These are phyloP conservation scores for Leptinotarsa tumamoca DNA, from an alignment of 2,888 invertebrate genomes.

Conservation along the genomic window DNA sequence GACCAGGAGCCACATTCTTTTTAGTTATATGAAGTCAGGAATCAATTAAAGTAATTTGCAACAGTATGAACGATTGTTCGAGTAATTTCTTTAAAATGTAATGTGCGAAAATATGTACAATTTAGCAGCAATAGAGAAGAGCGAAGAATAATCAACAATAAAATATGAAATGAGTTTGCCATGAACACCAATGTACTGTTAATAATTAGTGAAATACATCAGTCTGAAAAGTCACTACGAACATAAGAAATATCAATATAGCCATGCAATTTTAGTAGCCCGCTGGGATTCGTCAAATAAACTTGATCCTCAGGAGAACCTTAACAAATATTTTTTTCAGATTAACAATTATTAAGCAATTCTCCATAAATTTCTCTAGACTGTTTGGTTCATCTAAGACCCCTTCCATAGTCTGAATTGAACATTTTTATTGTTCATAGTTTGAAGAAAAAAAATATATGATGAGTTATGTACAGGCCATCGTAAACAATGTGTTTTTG, in stretches of 20 bases:
- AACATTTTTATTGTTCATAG: not conserved
- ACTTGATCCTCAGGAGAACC: not conserved
- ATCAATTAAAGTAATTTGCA: too few relatives aligned
- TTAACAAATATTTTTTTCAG: not conserved
- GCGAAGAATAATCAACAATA: not conserved
- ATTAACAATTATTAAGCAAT: not conserved
- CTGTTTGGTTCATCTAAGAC: not conserved
- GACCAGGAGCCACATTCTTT: too few relatives aligned
- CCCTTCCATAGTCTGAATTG: not conserved
- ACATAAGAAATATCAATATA: slow-evolving; percentile 2
- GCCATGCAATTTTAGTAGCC: slow-evolving; percentile 21
- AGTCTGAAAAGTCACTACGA: not conserved
- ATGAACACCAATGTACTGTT: not conserved
- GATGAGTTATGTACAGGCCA: not conserved
- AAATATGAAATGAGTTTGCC: not conserved
- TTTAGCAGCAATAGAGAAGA: not conserved
- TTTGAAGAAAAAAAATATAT: not conserved
- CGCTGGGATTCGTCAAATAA: slow-evolving; percentile 18
- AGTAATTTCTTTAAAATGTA: not conserved
- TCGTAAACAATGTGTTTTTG: not conserved
- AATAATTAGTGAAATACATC: not conserved
- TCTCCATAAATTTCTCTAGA: not conserved
- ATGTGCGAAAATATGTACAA: not conserved
- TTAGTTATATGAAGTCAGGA: too few relatives aligned
- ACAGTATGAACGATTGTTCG: too few relatives aligned